Evolutionary conservation across 2,888 invertebrate genomes (phyloP).

Genomic region (Nomada goodeniana): DNA sequence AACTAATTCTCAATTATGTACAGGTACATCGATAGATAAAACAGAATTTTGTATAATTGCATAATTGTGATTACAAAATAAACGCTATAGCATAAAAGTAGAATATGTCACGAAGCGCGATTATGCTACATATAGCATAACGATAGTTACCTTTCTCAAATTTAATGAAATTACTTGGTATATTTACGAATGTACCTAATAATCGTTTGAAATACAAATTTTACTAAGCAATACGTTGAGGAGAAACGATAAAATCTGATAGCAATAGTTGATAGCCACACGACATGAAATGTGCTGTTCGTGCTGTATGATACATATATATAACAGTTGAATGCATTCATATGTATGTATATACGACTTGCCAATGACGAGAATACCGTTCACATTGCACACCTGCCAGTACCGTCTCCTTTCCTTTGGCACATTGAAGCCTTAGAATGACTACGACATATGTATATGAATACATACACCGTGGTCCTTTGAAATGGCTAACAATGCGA

Average conservation of each 20-base stretch:
- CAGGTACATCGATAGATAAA: too few species aligned
- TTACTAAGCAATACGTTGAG: neutral
- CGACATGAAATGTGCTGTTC: neutral
- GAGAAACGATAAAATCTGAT: neutral
- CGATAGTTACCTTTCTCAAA: neutral
- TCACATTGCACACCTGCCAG: constrained; percentile 48
- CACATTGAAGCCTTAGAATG: constrained; percentile 26
- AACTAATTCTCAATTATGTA: too few species aligned
- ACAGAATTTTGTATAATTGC: too few species aligned
- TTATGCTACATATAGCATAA: neutral
- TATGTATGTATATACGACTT: neutral
- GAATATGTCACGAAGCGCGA: too few species aligned
- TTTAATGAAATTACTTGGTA: neutral
- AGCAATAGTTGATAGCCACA: neutral
- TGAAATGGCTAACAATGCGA: neutral
- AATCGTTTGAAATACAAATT: neutral
- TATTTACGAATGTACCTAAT: neutral
- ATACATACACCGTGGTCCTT: neutral
- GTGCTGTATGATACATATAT: too few species aligned
- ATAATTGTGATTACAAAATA: constrained; percentile 22
- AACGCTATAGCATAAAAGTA: neutral
- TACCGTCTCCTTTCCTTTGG: constrained; percentile 19
- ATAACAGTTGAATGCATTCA: neutral
- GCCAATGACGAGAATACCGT: constrained; percentile 32
- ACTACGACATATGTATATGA: neutral